Percentiles rank a stretch among this genome's conserved stretches.
Conservation (phyloP, 2,888 invertebrate species). For the Drosophila limbata region DNA sequence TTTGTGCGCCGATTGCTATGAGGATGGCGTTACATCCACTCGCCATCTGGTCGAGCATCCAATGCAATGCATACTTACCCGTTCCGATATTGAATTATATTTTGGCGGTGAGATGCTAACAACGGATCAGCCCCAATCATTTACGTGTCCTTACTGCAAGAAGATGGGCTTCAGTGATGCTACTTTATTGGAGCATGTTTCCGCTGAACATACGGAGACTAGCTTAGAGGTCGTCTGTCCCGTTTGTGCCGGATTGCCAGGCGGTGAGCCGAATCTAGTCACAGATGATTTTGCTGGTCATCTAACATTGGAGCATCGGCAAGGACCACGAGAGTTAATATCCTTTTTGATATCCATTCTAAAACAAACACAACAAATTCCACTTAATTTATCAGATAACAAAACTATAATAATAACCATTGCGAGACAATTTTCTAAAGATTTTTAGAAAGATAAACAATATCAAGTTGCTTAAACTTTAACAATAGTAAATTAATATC, state of each 20-base stretch:
- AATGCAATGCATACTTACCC: conserved; percentile 99
- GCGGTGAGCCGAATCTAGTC: conserved; percentile 98
- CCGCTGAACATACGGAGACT: conserved; percentile 95
- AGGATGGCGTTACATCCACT: conserved; percentile 95
- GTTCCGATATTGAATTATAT: conserved; percentile 98
- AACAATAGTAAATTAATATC: not conserved
- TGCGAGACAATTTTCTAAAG: not conserved
- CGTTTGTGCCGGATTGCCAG: conserved; percentile 97
- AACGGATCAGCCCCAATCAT: conserved; percentile 96
- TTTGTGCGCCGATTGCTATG: conserved; percentile 98
- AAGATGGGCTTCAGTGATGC: conserved; percentile 98
- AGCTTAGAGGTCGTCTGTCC: conserved; percentile 98
- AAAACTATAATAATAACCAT: not conserved
- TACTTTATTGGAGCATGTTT: conserved; percentile 95
- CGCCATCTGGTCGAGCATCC: conserved; percentile 98
- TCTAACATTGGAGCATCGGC: conserved; percentile 96
- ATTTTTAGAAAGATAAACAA: not conserved
- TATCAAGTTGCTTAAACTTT: not conserved
- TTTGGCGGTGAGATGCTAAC: conserved; percentile 97
- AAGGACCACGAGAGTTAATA: conserved; percentile 95
- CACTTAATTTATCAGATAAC: not conserved
- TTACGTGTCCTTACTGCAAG: conserved; percentile 99
- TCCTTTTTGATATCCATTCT: conserved; percentile 93
- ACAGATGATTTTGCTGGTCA: conserved; percentile 99
- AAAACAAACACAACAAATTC: conserved; percentile 7